Evolutionary conservation across 1,140 invertebrate species (phyloP).

Genomic region (Dendroctonus ponderosae): DNA sequence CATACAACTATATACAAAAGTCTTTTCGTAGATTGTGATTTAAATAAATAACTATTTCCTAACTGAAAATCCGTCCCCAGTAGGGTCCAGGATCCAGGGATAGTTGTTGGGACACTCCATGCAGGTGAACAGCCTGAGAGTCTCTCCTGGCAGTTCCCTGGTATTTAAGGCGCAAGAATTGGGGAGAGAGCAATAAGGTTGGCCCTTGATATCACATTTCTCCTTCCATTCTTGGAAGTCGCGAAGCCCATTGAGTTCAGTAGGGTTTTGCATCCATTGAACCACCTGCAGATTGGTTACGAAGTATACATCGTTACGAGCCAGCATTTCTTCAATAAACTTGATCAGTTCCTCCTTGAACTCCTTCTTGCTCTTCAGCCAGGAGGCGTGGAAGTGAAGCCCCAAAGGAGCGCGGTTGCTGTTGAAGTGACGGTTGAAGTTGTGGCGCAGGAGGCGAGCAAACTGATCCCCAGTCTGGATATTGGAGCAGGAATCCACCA

Average conservation of each 20-base stretch:
- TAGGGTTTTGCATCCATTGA: conserved; percentile 97
- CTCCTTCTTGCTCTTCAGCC: conserved; percentile 92
- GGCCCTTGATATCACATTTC: conserved; percentile 91
- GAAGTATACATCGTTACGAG: conserved; percentile 90
- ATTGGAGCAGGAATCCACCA: conserved; percentile 92
- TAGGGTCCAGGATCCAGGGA: conserved; percentile 92
- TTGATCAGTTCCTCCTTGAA: conserved; percentile 89
- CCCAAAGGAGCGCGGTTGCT: conserved; percentile 92
- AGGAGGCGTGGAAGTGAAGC: conserved; percentile 92
- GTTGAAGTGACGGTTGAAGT: conserved; percentile 90
- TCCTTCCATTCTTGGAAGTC: conserved; percentile 96
- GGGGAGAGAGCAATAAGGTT: conserved; percentile 87
- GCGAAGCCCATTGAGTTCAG: conserved; percentile 78
- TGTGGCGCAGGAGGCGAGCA: conserved; percentile 82
- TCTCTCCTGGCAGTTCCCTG: conserved; percentile 88
- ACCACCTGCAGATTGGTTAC: conserved; percentile 92
- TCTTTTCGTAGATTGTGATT: conserved; percentile 23
- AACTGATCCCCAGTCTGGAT: conserved; percentile 88
- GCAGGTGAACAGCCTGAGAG: conserved; percentile 87
- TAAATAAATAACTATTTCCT: conserved; percentile 62
- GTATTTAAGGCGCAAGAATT: conserved; percentile 88
- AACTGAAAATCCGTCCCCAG: conserved; percentile 87
- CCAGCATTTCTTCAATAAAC: conserved; percentile 90
- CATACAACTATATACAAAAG: conserved; percentile 31
- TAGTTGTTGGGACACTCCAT: conserved; percentile 96